phyloP scores from a whole-genome alignment of 1,140 invertebrate genomes.

The Nebria ingens region DNA sequence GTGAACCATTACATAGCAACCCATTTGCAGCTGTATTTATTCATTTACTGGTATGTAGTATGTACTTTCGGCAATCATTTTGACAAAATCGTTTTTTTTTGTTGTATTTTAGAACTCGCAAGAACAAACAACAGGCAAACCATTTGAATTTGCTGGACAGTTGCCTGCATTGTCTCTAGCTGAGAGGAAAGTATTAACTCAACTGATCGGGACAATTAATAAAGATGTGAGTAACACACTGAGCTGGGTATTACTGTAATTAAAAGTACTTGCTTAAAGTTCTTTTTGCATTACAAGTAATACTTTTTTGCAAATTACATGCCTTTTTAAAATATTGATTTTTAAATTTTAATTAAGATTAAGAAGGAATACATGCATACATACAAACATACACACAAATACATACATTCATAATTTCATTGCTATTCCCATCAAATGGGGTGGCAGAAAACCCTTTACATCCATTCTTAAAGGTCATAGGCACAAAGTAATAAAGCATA shows the following conservation, averaged over 20 bases:
- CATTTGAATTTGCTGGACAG: conserved; percentile 44
- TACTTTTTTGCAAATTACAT: no score
- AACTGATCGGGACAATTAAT: conserved; percentile 44
- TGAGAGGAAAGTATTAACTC: conserved; percentile 49
- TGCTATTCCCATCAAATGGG: no score
- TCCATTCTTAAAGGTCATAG: no score
- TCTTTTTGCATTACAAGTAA: conserved; percentile 17
- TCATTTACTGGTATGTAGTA: conserved; percentile 45
- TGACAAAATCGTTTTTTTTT: neutral
- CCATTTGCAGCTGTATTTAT: conserved; percentile 63
- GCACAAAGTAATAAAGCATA: no score
- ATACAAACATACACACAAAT: no score
- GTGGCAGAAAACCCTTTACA: no score
- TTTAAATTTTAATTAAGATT: no score
- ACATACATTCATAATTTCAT: no score
- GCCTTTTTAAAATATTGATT: no score
- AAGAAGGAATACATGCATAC: no score
- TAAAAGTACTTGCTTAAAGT: neutral
- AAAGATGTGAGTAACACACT: no score
- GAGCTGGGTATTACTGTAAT: conserved; percentile 26
- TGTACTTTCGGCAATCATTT: conserved; percentile 23
- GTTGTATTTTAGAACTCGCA: conserved; percentile 42
- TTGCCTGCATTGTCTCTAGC: conserved; percentile 41
- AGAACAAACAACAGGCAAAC: conserved; percentile 42
- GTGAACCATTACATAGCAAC: conserved; percentile 52